Evolutionary conservation across 2,113 vertebrate genomes (phyloP).

Genomic region (Leucopternis melanops): DNA sequence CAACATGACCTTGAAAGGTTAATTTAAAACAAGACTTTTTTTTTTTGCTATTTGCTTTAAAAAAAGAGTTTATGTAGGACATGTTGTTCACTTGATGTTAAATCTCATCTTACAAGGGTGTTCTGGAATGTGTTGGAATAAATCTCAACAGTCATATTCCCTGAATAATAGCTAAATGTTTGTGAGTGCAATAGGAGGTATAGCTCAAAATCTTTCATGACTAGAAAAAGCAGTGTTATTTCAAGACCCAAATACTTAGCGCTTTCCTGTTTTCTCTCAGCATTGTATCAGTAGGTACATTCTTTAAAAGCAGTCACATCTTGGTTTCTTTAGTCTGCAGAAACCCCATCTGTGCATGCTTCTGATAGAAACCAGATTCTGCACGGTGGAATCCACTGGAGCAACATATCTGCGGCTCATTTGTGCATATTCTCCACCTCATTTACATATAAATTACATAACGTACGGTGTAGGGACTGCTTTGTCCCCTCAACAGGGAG

Average conservation of each 20-base stretch:
- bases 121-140: constrained; percentile 65
- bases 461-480: rapidly evolving
- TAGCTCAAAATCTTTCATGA: constrained; percentile 27
- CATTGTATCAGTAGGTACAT: constrained; percentile 53
- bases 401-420: background rate
- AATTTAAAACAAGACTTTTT: constrained; percentile 19
- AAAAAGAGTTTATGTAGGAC: constrained; percentile 38
- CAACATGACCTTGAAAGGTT: constrained; percentile 46
- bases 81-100: constrained; percentile 54
- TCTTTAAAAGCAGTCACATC: constrained; percentile 33
- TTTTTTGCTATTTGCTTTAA: background rate
- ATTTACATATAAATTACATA: constrained; percentile 48
- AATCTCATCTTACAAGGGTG: constrained; percentile 61
- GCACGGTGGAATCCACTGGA: background rate
- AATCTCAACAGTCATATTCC: constrained; percentile 48
- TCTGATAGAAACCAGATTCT: constrained; percentile 44
- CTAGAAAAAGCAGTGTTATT: constrained; percentile 34
- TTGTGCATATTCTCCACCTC: background rate
- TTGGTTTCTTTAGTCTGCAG: constrained; percentile 25
- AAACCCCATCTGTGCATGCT: background rate
- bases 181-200: constrained; percentile 33
- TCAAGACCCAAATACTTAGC: constrained; percentile 10
- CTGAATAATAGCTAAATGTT: constrained; percentile 44
- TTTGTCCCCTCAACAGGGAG: background rate
- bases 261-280: constrained; percentile 49